phyloP scores from a whole-genome alignment of 2,113 vertebrate species.

The Brachirus orientalis region DNA sequence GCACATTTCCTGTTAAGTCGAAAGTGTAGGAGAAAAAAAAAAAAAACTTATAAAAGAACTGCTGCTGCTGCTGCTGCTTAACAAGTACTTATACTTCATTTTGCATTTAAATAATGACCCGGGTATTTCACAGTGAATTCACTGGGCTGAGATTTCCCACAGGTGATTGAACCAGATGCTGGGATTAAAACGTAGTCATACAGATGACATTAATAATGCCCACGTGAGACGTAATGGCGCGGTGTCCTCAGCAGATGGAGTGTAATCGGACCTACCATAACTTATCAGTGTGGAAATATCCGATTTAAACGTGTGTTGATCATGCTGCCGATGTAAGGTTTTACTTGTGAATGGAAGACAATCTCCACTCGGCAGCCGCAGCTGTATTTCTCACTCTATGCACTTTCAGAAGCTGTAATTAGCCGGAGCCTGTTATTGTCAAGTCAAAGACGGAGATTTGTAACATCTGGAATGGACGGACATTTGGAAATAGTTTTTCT shows the following conservation, averaged over 20 bases:
- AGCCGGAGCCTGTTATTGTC: neutral
- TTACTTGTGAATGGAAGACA: neutral
- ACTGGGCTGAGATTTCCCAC: constrained; percentile 2
- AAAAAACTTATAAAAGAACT: neutral
- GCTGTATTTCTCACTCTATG: neutral
- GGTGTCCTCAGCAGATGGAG: neutral
- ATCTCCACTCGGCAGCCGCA: neutral
- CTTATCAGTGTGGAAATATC: neutral
- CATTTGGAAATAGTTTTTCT: neutral
- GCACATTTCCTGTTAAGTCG: neutral
- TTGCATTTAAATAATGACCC: constrained; percentile 24
- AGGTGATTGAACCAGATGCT: constrained; percentile 9
- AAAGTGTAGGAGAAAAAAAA: neutral
- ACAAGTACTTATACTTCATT: neutral
- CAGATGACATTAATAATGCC: neutral
- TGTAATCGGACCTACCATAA: neutral
- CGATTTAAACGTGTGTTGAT: neutral
- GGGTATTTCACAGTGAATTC: neutral
- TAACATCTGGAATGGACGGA: too few relatives aligned
- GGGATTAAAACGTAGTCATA: neutral
- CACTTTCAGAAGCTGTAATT: neutral
- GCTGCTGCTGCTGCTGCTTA: constrained; percentile 3
- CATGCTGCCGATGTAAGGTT: neutral
- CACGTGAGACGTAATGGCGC: neutral
- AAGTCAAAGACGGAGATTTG: neutral